Conservation (phyloP, 2,888 invertebrate species). For the Vannuccia rotundouncinata region DNA sequence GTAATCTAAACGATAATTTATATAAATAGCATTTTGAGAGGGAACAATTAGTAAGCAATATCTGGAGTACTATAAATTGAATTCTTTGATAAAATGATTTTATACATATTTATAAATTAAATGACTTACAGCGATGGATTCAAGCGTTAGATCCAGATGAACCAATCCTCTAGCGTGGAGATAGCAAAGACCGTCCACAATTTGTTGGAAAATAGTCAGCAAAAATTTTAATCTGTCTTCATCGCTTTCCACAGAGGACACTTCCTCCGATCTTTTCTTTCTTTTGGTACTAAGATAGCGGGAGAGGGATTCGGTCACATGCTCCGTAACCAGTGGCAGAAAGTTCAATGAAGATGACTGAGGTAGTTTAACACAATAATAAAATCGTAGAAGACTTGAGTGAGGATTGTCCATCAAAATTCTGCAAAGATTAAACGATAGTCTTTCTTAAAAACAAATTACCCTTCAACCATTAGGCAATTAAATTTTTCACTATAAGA, state of each 20-base stretch:
- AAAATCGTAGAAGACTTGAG: background rate
- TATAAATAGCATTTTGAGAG: background rate
- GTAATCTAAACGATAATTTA: too few species aligned
- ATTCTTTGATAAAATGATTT: background rate
- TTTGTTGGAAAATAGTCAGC: background rate
- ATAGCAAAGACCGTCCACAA: background rate
- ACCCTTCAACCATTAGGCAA: too few species aligned
- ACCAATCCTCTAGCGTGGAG: background rate
- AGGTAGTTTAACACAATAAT: background rate
- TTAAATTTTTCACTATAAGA: too few species aligned
- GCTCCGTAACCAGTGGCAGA: background rate
- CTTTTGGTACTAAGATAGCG: background rate
- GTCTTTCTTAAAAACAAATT: too few species aligned
- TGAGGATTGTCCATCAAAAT: background rate
- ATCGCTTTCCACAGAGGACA: background rate
- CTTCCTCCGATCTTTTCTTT: background rate
- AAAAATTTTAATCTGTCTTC: background rate
- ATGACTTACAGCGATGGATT: background rate
- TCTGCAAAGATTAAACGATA: too few species aligned
- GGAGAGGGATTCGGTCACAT: background rate
- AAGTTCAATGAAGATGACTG: background rate
- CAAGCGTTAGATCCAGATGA: background rate
- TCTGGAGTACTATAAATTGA: background rate
- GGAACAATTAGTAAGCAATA: background rate
- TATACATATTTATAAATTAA: background rate